Evolutionary conservation across 2,888 invertebrate species (phyloP).

Genomic region (Steinernema hermaphroditum): DNA sequence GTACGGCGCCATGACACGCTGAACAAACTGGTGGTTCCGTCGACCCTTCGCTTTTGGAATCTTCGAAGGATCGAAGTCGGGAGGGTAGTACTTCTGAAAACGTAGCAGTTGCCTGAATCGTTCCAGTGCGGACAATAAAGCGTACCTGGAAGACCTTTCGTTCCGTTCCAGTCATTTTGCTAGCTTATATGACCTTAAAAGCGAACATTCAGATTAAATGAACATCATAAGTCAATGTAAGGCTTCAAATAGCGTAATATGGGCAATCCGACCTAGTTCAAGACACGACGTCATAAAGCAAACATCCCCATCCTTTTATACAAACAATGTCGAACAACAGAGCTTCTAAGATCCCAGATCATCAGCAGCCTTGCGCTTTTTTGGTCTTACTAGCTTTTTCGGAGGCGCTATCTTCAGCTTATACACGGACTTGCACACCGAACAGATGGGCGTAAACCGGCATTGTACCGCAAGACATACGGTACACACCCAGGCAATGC

Average conservation of each 20-base stretch:
- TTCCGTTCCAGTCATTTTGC: slow-evolving; percentile 66
- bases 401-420: neutral
- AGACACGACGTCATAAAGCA: too few species aligned
- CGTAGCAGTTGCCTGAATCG: slow-evolving; percentile 28
- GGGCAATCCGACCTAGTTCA: too few species aligned
- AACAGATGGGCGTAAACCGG: slow-evolving; percentile 4
- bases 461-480: slow-evolving; percentile 3
- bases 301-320: too few species aligned
- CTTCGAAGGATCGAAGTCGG: slow-evolving; percentile 98
- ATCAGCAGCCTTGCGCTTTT: neutral
- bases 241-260: too few species aligned
- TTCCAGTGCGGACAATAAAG: neutral
- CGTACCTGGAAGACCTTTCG: slow-evolving; percentile 66
- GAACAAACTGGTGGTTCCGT: slow-evolving; percentile 88
- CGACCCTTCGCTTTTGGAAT: slow-evolving; percentile 94
- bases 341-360: too few species aligned
- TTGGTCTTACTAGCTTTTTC: neutral
- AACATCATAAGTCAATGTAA: too few species aligned
- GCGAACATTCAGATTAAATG: too few species aligned
- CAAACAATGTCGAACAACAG: too few species aligned
- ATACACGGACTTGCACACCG: slow-evolving; percentile 20
- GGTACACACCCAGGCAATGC: slow-evolving; percentile 12
- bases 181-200: neutral
- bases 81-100: slow-evolving; percentile 97
- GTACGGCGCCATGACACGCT: slow-evolving; percentile 97